These are phyloP conservation scores for Oithona nana DNA, from an alignment of 2,888 invertebrate species.

Conservation along the genomic window DNA sequence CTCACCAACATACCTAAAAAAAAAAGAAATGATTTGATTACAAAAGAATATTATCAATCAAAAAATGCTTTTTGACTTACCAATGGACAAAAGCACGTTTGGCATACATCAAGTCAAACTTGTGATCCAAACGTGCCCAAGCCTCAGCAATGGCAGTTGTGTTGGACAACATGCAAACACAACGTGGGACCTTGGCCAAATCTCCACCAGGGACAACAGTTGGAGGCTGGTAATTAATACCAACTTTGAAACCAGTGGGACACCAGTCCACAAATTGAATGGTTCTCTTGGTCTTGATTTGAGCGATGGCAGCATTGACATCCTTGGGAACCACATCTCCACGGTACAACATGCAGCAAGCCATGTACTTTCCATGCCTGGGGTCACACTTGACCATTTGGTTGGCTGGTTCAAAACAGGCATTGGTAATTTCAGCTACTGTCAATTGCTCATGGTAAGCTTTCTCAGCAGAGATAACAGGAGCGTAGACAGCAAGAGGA, in stretches of 20 bases:
- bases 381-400: constrained; percentile 89
- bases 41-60: background rate
- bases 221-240: constrained; percentile 54
- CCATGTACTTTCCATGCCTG: constrained; percentile 64
- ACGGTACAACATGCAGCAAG: constrained; percentile 35
- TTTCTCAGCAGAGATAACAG: constrained; percentile 24
- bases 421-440: constrained; percentile 32
- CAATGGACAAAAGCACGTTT: constrained; percentile 93
- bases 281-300: constrained; percentile 83
- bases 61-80: constrained; percentile 31
- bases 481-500: constrained; percentile 28
- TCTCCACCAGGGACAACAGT: constrained; percentile 46
- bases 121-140: constrained; percentile 87
- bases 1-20: constrained; percentile 28
- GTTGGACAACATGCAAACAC: constrained; percentile 69
- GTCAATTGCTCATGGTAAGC: constrained; percentile 24
- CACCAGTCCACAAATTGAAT: constrained; percentile 88
- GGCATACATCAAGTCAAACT: constrained; percentile 91
- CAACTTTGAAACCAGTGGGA: constrained; percentile 70
- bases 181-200: constrained; percentile 50
- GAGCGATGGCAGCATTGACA: constrained; percentile 83
- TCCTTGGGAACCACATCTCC: constrained; percentile 91
- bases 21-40: background rate
- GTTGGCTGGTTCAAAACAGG: constrained; percentile 46
- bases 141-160: constrained; percentile 91